A percentile compares a stretch with the other conserved stretches of the same genome.
Evolutionary conservation across 2,113 vertebrate species (phyloP).

Genomic region (Psilopsiagon aymara): DNA sequence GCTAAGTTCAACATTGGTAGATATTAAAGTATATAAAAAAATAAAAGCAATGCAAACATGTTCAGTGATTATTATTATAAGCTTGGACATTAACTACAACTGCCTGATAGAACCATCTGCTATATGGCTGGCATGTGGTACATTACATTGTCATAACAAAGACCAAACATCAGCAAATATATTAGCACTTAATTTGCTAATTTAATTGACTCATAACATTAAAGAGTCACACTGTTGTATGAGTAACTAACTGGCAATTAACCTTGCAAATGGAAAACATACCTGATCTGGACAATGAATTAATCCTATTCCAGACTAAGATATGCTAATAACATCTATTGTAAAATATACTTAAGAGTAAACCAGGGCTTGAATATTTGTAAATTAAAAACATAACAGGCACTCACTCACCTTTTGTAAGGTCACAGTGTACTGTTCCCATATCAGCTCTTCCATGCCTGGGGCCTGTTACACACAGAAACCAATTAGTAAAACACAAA

Average conservation of each 20-base stretch:
- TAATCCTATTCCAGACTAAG: background rate
- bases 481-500: slow-evolving; percentile 31
- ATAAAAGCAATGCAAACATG: background rate
- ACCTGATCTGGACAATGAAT: background rate
- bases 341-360: background rate
- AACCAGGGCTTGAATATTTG: background rate
- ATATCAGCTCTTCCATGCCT: slow-evolving; percentile 91
- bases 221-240: accelerated
- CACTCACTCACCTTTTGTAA: slow-evolving; percentile 88
- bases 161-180: background rate
- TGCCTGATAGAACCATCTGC: background rate
- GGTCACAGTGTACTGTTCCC: slow-evolving; percentile 96
- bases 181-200: background rate
- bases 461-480: slow-evolving; percentile 72
- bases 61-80: background rate
- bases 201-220: background rate
- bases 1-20: background rate
- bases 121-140: background rate
- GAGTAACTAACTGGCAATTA: background rate
- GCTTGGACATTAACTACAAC: background rate
- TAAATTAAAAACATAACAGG: slow-evolving; percentile 39
- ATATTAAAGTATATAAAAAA: background rate
- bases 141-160: background rate
- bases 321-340: background rate
- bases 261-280: background rate